Base-by-base conservation (phyloP, 2,797 vertebrate species). In the Brachyrhaphis roseni region DNA sequence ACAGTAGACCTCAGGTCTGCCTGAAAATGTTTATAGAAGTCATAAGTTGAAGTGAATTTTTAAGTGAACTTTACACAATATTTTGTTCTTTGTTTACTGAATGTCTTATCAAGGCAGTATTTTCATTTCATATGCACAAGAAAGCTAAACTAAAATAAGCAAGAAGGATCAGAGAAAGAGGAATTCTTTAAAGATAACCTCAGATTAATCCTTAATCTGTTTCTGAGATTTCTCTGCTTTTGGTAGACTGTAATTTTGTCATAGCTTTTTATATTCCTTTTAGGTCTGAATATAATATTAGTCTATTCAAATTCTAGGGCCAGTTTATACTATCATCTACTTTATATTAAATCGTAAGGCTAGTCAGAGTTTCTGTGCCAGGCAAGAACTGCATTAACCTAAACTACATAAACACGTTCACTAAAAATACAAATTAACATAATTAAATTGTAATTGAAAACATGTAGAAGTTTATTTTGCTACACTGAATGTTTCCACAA, bases 111-210 rank as follows among this genome's bases (percentile, higher is more conserved):
- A 36, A 72, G 43, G 12, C 45, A 71, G 13, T n/a, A 23, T 15
- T 45, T 79, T 72, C 26, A 39, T 34, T 23, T 64, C 34, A 43
- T 41, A 26, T 23, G 16, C 57, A 68, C 1, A 23, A 68, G 36
- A 41, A 68, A 23, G 36, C 20, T 11, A 10, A 41, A 68, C 10
- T 20, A 66, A 66, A 66, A 39, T 39, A 26, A 68, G 11, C 71
- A 41, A 86, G 86, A 78, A 82, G 79, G 70, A 87, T 62, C 36
- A 20, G 28, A 78, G 57, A 12, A 80, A 13, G 49, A 82, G 34
- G 79, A 76, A 81, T 23, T 66, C 11, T 46, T 53, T 46, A 36
- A 62, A 68, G 64, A 39, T 39, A 26, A 41, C 23, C 20, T 68
- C 39, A 20, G 34, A 20, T 20, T 39, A 41, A 6, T 12, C 3